These are phyloP conservation scores for Oreochromis mossambicus DNA, from an alignment of 2,797 vertebrate genomes.

Conservation along the genomic window DNA sequence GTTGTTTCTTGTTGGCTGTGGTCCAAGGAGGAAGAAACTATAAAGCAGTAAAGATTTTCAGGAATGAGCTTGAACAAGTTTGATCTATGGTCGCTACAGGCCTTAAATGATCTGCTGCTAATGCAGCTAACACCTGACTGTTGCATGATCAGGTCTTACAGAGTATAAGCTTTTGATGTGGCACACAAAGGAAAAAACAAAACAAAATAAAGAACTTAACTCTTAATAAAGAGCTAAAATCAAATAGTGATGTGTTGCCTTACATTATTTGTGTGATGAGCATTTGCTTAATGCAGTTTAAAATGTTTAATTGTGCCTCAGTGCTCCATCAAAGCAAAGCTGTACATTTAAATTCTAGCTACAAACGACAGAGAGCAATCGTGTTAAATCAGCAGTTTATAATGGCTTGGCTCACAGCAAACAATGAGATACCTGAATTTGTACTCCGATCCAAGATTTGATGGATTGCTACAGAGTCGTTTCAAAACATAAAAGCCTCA, in stretches of 20 bases:
- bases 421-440: neutral
- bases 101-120: neutral
- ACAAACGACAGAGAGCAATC: neutral
- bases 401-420: neutral
- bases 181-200: neutral
- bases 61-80: neutral
- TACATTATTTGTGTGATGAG: neutral
- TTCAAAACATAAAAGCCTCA: neutral
- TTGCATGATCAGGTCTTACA: neutral
- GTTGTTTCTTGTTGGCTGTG: neutral
- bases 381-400: neutral
- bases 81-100: neutral
- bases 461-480: neutral
- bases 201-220: neutral
- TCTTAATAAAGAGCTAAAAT: neutral
- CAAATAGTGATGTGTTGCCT: neutral
- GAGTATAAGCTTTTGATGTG: neutral
- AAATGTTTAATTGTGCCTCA: neutral
- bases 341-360: conserved; percentile 1
- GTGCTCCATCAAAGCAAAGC: neutral
- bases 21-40: neutral
- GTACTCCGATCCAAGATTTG: neutral
- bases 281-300: neutral
- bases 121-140: neutral
- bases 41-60: neutral